Conservation (phyloP, 1,140 invertebrate genomes). For the Zophobas atratus region DNA sequence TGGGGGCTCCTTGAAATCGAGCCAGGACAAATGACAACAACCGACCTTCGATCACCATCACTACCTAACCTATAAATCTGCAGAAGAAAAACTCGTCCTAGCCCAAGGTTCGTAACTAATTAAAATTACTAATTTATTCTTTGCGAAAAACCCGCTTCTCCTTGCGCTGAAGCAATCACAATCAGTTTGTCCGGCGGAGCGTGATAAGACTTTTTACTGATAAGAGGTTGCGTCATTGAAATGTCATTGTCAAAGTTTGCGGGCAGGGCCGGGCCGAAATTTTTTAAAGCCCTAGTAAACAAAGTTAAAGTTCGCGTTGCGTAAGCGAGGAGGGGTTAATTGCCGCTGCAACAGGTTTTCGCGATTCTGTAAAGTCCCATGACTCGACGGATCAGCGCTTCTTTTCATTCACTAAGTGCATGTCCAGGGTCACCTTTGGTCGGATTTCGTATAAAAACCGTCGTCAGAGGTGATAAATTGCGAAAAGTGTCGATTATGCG, state of each 20-base stretch:
- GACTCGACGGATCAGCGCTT: background rate
- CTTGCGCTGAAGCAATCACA: background rate
- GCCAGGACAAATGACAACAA: conserved; percentile 2
- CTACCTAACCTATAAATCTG: background rate
- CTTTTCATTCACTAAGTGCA: too few species aligned
- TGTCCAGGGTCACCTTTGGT: background rate
- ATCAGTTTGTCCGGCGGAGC: background rate
- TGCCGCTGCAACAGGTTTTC: background rate
- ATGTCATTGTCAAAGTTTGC: conserved; percentile 23
- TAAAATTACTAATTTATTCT: background rate
- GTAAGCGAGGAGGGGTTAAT: background rate
- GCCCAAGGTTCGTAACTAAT: conserved; percentile 8
- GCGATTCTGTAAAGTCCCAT: background rate
- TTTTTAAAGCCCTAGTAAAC: background rate
- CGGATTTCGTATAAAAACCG: background rate
- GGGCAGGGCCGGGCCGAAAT: conserved; percentile 6
- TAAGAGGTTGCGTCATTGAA: conserved; percentile 12
- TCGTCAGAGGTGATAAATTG: background rate
- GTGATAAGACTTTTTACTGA: background rate
- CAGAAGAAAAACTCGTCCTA: conserved; percentile 5
- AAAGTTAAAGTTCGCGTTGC: background rate
- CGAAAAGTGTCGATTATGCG: background rate
- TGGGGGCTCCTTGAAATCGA: background rate
- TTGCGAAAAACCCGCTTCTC: background rate
- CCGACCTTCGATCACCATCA: conserved; percentile 3